Evolutionary conservation across 1,140 invertebrate genomes (phyloP).

Genomic region (Periplaneta americana): DNA sequence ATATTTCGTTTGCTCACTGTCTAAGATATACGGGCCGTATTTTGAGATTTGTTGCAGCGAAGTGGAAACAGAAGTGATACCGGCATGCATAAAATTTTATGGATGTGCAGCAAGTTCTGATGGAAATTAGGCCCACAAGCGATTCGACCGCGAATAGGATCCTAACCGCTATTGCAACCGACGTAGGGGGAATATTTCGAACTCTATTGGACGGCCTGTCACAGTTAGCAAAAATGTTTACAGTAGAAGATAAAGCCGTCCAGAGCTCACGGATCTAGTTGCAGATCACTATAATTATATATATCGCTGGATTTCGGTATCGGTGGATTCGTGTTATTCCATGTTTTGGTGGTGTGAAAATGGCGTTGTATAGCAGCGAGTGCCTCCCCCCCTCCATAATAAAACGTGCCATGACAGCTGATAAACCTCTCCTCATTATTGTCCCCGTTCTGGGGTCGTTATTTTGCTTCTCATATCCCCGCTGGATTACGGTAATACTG

Average conservation of each 20-base stretch:
- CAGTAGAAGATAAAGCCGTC: not conserved
- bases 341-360: not conserved
- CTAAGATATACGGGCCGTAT: too few species aligned
- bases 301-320: not conserved
- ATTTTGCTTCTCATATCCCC: not conserved
- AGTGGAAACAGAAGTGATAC: too few species aligned
- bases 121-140: too few species aligned
- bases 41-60: too few species aligned
- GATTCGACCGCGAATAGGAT: too few species aligned
- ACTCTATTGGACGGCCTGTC: not conserved
- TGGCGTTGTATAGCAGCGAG: not conserved
- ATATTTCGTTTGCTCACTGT: too few species aligned
- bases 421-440: not conserved
- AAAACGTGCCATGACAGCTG: not conserved
- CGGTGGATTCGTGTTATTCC: not conserved
- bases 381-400: not conserved
- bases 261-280: not conserved
- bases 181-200: too few species aligned
- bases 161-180: too few species aligned
- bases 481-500: not conserved
- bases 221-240: not conserved
- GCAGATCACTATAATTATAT: not conserved
- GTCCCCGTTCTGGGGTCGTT: not conserved
- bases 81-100: too few species aligned
- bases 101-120: too few species aligned